phyloP scores from a whole-genome alignment of 2,888 invertebrate genomes.

The Lamproptera curius region DNA sequence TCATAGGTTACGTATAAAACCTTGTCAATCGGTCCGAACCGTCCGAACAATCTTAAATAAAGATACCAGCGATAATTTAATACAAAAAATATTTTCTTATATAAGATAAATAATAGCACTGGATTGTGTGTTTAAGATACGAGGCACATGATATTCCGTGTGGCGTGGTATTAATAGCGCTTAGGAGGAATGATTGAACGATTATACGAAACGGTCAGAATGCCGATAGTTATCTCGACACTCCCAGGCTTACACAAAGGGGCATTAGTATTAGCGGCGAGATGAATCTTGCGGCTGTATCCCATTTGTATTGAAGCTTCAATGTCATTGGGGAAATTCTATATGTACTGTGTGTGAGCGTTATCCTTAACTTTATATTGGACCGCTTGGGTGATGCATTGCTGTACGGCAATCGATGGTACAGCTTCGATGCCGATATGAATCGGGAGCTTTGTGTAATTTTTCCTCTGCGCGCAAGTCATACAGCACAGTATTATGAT shows the following conservation, averaged over 20 bases:
- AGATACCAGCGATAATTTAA: neutral
- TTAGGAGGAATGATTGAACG: constrained; percentile 35
- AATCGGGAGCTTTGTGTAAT: too few species aligned
- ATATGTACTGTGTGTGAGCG: neutral
- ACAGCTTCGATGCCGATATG: too few species aligned
- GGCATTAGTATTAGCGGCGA: constrained; percentile 46
- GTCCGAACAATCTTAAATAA: neutral
- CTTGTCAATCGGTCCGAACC: too few species aligned
- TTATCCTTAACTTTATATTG: neutral
- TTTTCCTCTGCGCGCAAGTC: too few species aligned
- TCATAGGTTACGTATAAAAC: too few species aligned
- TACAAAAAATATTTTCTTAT: constrained; percentile 1
- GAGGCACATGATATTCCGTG: constrained; percentile 19
- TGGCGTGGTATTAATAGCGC: constrained; percentile 24
- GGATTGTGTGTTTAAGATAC: constrained; percentile 5
- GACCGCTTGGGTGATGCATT: too few species aligned
- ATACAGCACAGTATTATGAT: too few species aligned
- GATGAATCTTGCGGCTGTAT: constrained; percentile 35
- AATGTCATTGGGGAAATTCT: constrained; percentile 29
- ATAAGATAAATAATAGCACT: constrained; percentile 3
- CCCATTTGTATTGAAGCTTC: constrained; percentile 29
- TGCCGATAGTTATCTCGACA: constrained; percentile 41
- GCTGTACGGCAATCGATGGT: too few species aligned
- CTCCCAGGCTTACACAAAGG: constrained; percentile 41
- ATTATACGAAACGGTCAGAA: constrained; percentile 33